Conservation (phyloP, 2,888 invertebrate genomes). For the Clusia tigrina region DNA sequence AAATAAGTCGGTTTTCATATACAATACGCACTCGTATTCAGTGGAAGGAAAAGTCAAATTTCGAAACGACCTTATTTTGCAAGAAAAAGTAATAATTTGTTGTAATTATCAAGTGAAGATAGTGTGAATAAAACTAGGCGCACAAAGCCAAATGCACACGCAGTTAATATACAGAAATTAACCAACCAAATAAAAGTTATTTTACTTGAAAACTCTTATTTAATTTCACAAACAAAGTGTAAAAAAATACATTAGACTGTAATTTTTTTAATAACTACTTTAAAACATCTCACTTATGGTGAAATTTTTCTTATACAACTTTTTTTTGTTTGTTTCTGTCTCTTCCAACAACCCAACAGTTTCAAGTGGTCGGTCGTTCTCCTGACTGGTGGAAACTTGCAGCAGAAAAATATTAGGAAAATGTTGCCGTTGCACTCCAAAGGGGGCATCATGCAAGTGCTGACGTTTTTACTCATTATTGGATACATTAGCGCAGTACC, state of each 20-base stretch:
- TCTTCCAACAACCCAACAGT: not conserved
- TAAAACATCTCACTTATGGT: conserved; percentile 7
- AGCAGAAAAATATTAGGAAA: conserved; percentile 38
- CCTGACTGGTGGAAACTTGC: conserved; percentile 5
- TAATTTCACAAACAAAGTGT: too few species aligned
- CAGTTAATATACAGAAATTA: too few species aligned
- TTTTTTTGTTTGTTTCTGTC: not conserved
- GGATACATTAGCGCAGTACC: conserved; percentile 40
- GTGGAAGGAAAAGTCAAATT: not conserved
- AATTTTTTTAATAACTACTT: too few species aligned
- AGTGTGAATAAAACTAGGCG: conserved; percentile 40
- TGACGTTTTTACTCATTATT: conserved; percentile 44
- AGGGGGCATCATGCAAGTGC: conserved; percentile 20
- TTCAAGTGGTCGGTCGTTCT: not conserved
- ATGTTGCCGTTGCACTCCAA: conserved; percentile 21
- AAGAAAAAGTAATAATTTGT: conserved; percentile 37
- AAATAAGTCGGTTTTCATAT: not conserved
- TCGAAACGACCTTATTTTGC: conserved; percentile 35
- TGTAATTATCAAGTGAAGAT: conserved; percentile 44
- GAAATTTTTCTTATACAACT: not conserved
- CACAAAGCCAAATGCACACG: too few species aligned
- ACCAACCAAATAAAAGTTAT: too few species aligned
- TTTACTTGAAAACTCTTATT: too few species aligned
- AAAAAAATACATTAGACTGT: too few species aligned
- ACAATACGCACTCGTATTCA: too few species aligned